Conservation (phyloP, 2,113 vertebrate species). For the Ploceus nigricollis region DNA sequence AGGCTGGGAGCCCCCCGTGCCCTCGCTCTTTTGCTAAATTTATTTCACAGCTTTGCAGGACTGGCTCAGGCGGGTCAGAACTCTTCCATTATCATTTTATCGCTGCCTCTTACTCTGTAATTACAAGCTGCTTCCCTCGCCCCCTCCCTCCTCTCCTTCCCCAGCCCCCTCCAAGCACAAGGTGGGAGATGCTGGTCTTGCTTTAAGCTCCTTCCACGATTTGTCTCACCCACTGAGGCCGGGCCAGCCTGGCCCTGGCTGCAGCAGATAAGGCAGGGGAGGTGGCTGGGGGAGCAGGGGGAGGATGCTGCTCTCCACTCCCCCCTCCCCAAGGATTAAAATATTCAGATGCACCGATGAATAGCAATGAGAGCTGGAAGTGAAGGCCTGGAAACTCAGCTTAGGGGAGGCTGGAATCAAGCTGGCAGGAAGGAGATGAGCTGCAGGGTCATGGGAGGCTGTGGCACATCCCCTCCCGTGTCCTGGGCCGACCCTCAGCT, state of each 20-base stretch:
- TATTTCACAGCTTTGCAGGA: conserved; percentile 67
- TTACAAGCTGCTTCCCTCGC: conserved; percentile 51
- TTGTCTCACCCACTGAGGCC: conserved; percentile 16
- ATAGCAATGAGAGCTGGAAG: conserved; percentile 20
- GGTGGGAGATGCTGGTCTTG: not conserved
- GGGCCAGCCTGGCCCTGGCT: not conserved
- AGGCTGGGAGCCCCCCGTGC: conserved; percentile 31
- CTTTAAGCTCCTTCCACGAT: conserved; percentile 25
- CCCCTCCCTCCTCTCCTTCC: not conserved
- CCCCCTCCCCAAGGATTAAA: not conserved
- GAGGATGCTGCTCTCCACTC: not conserved
- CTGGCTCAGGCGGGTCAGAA: conserved; percentile 63
- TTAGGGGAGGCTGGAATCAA: not conserved
- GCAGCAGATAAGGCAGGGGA: conserved; percentile 31
- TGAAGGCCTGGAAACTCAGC: not conserved
- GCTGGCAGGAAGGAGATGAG: not conserved
- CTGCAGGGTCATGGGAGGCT: not conserved
- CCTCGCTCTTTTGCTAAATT: conserved; percentile 54
- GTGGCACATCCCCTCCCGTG: accelerated
- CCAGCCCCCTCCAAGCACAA: not conserved
- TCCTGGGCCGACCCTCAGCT: not conserved
- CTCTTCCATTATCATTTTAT: conserved; percentile 72
- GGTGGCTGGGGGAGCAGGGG: not conserved
- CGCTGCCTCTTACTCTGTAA: conserved; percentile 68
- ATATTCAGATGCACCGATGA: not conserved